A percentile compares a stretch with the other conserved stretches of the same genome.
Evolutionary conservation across 1,140 invertebrate genomes (phyloP).

Genomic region (Drosophila sp.): DNA sequence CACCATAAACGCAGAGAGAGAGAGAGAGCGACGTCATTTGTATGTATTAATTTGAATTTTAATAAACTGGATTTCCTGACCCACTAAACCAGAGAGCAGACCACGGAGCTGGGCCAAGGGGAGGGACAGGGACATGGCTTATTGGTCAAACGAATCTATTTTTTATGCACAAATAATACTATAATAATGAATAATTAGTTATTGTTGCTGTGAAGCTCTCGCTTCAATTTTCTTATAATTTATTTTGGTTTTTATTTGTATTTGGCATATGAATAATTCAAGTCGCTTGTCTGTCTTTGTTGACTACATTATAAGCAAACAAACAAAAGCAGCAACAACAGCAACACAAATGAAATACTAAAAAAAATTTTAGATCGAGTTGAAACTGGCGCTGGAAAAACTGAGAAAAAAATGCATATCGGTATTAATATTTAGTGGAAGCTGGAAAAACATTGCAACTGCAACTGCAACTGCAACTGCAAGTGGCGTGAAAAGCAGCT

Average conservation of each 20-base stretch:
- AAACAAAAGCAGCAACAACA: not conserved
- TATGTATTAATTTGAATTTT: slow-evolving; percentile 83
- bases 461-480: not conserved
- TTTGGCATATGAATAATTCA: slow-evolving; percentile 78
- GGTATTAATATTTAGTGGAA: slow-evolving; percentile 73
- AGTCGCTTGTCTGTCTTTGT: slow-evolving; percentile 55
- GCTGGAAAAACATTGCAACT: slow-evolving; percentile 43
- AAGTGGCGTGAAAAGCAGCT: slow-evolving; percentile 42
- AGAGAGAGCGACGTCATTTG: slow-evolving; percentile 75
- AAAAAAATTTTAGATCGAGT: slow-evolving; percentile 23
- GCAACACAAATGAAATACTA: slow-evolving; percentile 14
- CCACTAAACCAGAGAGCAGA: slow-evolving; percentile 75
- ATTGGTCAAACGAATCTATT: slow-evolving; percentile 27
- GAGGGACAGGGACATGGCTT: not conserved
- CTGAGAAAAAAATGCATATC: slow-evolving; percentile 75
- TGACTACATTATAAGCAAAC: slow-evolving; percentile 15
- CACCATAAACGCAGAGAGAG: slow-evolving; percentile 61
- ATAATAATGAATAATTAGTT: slow-evolving; percentile 72
- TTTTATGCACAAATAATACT: slow-evolving; percentile 77
- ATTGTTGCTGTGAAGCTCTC: slow-evolving; percentile 28
- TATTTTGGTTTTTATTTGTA: slow-evolving; percentile 78
- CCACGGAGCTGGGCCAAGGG: slow-evolving; percentile 2
- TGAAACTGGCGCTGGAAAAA: slow-evolving; percentile 24
- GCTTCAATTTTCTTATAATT: slow-evolving; percentile 73
- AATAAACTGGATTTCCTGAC: slow-evolving; percentile 84